These are phyloP conservation scores for Brachionus manjavacas DNA, from an alignment of 1,140 invertebrate species.

Conservation along the genomic window DNA sequence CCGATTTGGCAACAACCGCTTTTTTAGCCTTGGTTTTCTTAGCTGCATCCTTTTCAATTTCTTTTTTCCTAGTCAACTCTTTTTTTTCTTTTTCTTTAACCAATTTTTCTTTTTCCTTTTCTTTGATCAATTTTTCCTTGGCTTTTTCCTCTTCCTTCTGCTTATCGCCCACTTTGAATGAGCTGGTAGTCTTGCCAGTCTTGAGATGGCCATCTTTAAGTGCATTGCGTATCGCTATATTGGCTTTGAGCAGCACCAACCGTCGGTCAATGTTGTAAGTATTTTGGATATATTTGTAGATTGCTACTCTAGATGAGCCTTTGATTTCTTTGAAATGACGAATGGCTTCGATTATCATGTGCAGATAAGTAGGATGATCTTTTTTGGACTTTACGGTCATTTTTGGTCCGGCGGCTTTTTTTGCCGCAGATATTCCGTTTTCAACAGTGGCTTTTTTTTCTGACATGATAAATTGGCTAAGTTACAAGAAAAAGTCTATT, in stretches of 20 bases:
- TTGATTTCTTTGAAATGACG: not conserved
- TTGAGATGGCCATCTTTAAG: conserved; percentile 12
- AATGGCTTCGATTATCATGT: conserved; percentile 39
- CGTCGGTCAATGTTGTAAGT: conserved; percentile 23
- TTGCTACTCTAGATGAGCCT: conserved; percentile 7
- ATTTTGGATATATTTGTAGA: conserved; percentile 16
- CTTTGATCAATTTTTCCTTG: not conserved
- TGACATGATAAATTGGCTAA: not conserved
- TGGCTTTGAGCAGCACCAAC: not conserved
- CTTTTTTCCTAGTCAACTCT: not conserved
- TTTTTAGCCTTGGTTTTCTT: not conserved
- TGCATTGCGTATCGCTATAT: not conserved
- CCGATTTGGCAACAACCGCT: not conserved
- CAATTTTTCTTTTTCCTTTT: not conserved
- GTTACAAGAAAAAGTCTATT: too few relatives aligned
- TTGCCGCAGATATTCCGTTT: not conserved
- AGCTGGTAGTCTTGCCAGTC: not conserved
- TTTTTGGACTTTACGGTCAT: not conserved
- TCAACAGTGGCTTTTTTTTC: not conserved
- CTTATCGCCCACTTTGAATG: conserved; percentile 40
- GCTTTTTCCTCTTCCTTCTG: conserved; percentile 34
- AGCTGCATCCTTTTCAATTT: not conserved
- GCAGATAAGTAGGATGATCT: not conserved
- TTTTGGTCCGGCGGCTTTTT: not conserved
- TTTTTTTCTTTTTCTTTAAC: conserved; percentile 3